Evolutionary conservation across 2,888 invertebrate genomes (phyloP), one percentile per base, ranked within the genome.

Genomic region (Eristalinus aeneus): DNA sequence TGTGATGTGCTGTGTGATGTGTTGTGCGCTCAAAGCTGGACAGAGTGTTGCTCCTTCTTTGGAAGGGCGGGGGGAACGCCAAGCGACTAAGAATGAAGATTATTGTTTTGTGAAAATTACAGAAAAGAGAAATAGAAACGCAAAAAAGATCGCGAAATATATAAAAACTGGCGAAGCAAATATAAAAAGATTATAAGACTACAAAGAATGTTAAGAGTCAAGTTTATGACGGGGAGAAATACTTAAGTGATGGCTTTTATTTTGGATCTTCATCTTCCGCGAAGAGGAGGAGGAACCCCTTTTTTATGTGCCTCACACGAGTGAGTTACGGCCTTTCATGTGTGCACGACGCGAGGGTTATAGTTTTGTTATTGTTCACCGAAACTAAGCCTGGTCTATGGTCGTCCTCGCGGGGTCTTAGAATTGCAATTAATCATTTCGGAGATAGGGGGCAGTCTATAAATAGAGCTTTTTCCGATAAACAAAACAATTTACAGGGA

Each of bases 71-170:
- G 27, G 6, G 58, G 23, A 27, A 53, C 23, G 78, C 34, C 56
- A 67, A 46, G n/a, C 39, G 54, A 54, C 39, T 54, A 81, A 77
- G 72, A 81, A 74, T 86, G 65, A 68, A 61, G 76, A 81, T 86
- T 75, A 80, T 85, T 81, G 75, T 81, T 85, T 60, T 81, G 72
- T 72, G 65, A 46, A 61, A 74, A 54, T 11, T 73, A 63, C 22
- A 73, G 11, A 74, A 67, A 68, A 53, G 27, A 68, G 6, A 31
- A 11, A 58, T 11, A 61, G 31, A 61, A 27, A 22, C 10, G 32
- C 3, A n/a, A 12, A 46, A 31, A 61, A 39, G 23, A 61, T 54
- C 54, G 20, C 53, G 63, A 67, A 65, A 27, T 61, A 32, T 32
- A 58, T 65, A 71, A 71, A 58, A 76, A 46, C 36, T 68, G 36